Evolutionary conservation across 2,113 vertebrate genomes (phyloP).

Genomic region (Prietella phreatophila): DNA sequence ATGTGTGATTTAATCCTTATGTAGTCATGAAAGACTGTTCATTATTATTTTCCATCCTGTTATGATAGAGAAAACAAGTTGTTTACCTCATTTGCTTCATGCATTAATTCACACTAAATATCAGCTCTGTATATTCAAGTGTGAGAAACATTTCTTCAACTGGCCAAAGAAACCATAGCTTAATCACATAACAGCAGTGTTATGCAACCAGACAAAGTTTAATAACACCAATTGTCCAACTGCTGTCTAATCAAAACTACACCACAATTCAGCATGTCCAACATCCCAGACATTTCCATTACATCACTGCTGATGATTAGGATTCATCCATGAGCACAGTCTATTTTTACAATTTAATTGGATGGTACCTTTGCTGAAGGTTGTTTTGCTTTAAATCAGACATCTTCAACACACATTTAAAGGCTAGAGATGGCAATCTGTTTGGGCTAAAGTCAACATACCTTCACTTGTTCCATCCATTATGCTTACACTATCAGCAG

Average conservation of each 20-base stretch:
- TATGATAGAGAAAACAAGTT: background rate
- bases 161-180: background rate
- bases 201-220: constrained; percentile 45
- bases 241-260: constrained; percentile 55
- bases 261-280: constrained; percentile 3
- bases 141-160: background rate
- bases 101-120: background rate
- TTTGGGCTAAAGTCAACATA: constrained; percentile 53
- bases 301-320: constrained; percentile 2
- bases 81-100: background rate
- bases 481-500: constrained; percentile 85
- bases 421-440: background rate
- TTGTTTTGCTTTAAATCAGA: constrained; percentile 19
- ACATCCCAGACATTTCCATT: background rate
- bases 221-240: constrained; percentile 20
- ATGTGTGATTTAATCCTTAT: background rate
- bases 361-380: background rate
- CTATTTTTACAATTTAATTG: constrained; percentile 4
- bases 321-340: background rate
- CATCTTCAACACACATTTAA: constrained; percentile 21
- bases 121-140: constrained; percentile 2
- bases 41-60: background rate
- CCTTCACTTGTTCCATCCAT: constrained; percentile 93
- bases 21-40: background rate
- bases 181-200: constrained; percentile 58